These are phyloP conservation scores for Diploptera punctata DNA, from an alignment of 2,888 invertebrate species.

Conservation along the genomic window DNA sequence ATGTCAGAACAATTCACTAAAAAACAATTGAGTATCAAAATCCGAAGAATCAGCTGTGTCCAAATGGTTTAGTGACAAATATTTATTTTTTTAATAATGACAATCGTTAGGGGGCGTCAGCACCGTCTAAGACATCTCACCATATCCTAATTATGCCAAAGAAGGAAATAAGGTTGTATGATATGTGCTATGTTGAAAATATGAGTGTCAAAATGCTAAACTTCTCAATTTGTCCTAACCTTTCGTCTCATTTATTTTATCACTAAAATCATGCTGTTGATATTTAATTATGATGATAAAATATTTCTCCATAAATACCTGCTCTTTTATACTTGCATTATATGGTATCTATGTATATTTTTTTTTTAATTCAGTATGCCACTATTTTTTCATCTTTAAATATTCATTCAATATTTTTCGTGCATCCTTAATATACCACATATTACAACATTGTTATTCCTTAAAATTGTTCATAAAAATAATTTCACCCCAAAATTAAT, in stretches of 20 bases:
- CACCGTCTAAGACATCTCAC: background rate
- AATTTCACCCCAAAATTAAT: too few species aligned
- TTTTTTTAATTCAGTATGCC: too few species aligned
- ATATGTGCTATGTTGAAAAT: background rate
- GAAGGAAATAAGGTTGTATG: conserved; percentile 30
- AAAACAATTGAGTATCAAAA: background rate
- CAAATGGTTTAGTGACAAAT: conserved; percentile 1
- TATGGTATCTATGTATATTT: too few species aligned
- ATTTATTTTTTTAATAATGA: conserved; percentile 23
- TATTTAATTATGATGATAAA: too few species aligned
- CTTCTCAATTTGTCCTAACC: background rate
- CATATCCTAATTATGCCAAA: conserved; percentile 29
- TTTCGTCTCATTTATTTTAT: background rate
- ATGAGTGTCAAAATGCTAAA: background rate
- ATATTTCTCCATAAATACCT: too few species aligned
- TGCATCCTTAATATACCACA: too few species aligned
- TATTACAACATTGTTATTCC: too few species aligned
- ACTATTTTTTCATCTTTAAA: too few species aligned
- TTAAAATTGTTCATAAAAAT: too few species aligned
- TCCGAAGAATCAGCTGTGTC: conserved; percentile 10
- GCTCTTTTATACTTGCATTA: too few species aligned
- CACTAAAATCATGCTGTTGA: too few species aligned
- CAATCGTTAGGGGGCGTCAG: conserved; percentile 5
- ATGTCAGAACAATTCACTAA: background rate
- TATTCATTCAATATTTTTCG: too few species aligned